Conservation (phyloP, 2,113 vertebrate genomes). For the Burhinus oedicnemus region DNA sequence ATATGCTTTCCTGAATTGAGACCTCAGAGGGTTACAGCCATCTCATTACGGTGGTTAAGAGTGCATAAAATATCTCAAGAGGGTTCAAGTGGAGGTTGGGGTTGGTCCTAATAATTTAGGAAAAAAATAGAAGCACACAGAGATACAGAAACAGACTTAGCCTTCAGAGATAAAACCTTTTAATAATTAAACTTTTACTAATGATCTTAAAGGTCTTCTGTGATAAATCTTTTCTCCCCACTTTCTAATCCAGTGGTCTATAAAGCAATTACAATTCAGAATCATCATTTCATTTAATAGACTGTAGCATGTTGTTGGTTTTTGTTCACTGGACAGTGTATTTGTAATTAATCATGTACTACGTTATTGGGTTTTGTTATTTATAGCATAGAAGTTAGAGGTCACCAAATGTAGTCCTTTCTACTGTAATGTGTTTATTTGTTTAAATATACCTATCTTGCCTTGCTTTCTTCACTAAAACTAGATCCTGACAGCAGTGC, state of each 20-base stretch:
- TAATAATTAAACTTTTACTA: constrained; percentile 61
- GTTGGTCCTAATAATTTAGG: neutral
- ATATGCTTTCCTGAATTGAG: neutral
- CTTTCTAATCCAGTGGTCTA: constrained; percentile 40
- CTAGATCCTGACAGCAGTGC: neutral
- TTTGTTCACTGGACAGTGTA: constrained; percentile 10
- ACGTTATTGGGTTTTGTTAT: constrained; percentile 19
- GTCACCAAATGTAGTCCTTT: neutral
- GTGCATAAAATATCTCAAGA: neutral
- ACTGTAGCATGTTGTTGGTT: constrained; percentile 39
- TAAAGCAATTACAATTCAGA: constrained; percentile 37
- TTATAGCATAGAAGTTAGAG: neutral
- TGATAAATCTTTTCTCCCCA: constrained; percentile 18
- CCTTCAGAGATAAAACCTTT: constrained; percentile 17
- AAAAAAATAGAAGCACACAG: neutral
- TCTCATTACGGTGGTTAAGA: neutral
- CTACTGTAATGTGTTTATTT: neutral
- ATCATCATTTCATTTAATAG: constrained; percentile 58
- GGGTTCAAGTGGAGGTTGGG: neutral
- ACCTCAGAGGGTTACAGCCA: neutral
- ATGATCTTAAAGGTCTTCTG: neutral
- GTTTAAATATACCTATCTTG: neutral
- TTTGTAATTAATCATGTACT: constrained; percentile 59
- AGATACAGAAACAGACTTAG: neutral
- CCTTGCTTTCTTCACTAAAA: neutral